Evolutionary conservation across 2,113 vertebrate species (phyloP), one percentile per base, ranked within the genome.

Genomic region (Geothlypis trichas): DNA sequence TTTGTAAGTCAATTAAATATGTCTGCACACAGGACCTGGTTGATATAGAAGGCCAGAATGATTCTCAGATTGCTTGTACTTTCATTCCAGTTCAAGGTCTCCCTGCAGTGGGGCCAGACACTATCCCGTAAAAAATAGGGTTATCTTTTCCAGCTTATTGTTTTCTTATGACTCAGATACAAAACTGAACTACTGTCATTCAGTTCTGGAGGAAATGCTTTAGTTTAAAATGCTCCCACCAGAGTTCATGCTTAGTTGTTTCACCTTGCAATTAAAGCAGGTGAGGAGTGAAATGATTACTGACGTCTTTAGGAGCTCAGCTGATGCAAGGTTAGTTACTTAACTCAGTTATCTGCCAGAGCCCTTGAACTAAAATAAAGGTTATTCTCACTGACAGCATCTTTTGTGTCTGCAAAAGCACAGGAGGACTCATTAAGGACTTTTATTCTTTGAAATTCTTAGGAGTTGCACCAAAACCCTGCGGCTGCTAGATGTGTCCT

Each of bases 351-450:
- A 69, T 94, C 86, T 89, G 84, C 65, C 84, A 46, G 24, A 90
- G 59, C 37, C 61, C 85, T 94, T 90, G 49, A 76, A 93, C 67
- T 87, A 82, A 95, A 94, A 88, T 83, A 93, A 92, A 96, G 84
- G 42, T 82, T 93, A 78, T 66, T 87, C 22, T 82, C 74, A 79
- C 37, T 87, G 84, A 59, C 73, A 69, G 52, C 63, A 94, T 72
- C 69, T 75, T 94, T 75, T 69, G 77, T 79, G 22, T 27, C 24
- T 51, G 69, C 39, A 81, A 75, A 93, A 92, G 41, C 51, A 78
- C 49, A 37, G 54, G n/a, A 93, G 84, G 82, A 95, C 44, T 95
- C 93, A 67, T 93, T 87, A 94, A 79, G 67, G 69, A 87, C 49
- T 81, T 81, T 82, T 35, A 46, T 82, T 68, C 58, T 82, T 83